Evolutionary conservation across 2,888 invertebrate species (phyloP).

Genomic region (Kuschelorhynchus macadamiae): DNA sequence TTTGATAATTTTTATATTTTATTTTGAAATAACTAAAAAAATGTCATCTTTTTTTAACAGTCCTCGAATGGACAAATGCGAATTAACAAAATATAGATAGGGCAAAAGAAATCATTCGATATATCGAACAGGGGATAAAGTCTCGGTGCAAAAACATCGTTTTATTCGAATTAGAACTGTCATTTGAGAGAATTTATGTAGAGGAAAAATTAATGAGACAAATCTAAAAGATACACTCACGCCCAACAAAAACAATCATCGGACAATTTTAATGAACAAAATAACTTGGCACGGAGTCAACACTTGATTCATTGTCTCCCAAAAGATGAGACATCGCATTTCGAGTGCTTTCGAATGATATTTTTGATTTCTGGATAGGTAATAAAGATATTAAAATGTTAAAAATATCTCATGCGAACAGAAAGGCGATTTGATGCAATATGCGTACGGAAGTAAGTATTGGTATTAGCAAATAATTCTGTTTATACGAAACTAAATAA

Average conservation of each 20-base stretch:
- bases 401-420: constrained; percentile 11
- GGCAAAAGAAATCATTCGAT: no score
- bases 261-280: constrained; percentile 60
- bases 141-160: no score
- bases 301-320: constrained; percentile 49
- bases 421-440: neutral
- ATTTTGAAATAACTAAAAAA: no score
- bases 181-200: constrained; percentile 55
- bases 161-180: constrained; percentile 48
- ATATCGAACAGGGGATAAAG: no score
- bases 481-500: no score
- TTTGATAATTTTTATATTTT: no score
- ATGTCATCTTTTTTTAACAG: no score
- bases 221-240: constrained; percentile 55
- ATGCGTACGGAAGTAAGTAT: neutral
- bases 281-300: constrained; percentile 58
- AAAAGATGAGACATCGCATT: constrained; percentile 45
- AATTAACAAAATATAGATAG: no score
- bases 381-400: constrained; percentile 31
- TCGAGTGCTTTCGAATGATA: constrained; percentile 34
- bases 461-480: no score
- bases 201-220: constrained; percentile 57
- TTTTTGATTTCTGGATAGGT: constrained; percentile 39
- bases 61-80: no score
- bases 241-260: constrained; percentile 58